Evolutionary conservation across 2,113 vertebrate species (phyloP), one percentile per base, ranked within the genome.

Genomic region (Ploceus nigricollis): DNA sequence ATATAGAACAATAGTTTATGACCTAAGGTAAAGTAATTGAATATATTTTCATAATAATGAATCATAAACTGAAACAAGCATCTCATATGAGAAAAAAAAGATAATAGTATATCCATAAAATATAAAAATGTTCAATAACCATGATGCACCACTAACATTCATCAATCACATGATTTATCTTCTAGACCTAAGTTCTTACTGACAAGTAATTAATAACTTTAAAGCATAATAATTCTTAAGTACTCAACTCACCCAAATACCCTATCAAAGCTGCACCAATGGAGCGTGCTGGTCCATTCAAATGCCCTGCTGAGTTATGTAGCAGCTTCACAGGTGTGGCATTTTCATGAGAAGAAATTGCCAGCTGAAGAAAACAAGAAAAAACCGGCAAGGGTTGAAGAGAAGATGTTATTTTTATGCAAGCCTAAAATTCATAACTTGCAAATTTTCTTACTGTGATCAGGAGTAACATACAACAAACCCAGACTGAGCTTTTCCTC

Each of bases 261-360:
- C 99, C 99, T 30, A 99, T 99, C 82, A 99, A 98, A 33, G 98
- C 98, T 24, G 99, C 99, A 23, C 99, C 99, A 24, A 99, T 96
- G 39, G 98, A 99, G 13, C 99, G 98, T 0, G 99, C 99, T 2
- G 99, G 98, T 18, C 99, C 99, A 17, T 99, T 99, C 66, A 99
- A 98, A 94, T 99, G 99, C 3, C 99, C 99, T 11, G 99, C 99
- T 8, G 99, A 98, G 16, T 99, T 99, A 89, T 99, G 99, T 2
- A 99, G 96, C 82, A 99, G 91, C 61, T 99, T 99, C 83, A 99
- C 99, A 0, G 99, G 99, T 6, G 99, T 99, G 94, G 99, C 99
- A 15, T 99, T 99, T 97, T 99, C 99, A 81, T 99, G 99, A 80
- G 99, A 99, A 48, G 99, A 99, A 95, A 99, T 98, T 1, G 99